Evolutionary conservation across 2,888 invertebrate genomes (phyloP), one percentile per base, ranked within the genome.

Genomic region (Sesia bembeciformis): DNA sequence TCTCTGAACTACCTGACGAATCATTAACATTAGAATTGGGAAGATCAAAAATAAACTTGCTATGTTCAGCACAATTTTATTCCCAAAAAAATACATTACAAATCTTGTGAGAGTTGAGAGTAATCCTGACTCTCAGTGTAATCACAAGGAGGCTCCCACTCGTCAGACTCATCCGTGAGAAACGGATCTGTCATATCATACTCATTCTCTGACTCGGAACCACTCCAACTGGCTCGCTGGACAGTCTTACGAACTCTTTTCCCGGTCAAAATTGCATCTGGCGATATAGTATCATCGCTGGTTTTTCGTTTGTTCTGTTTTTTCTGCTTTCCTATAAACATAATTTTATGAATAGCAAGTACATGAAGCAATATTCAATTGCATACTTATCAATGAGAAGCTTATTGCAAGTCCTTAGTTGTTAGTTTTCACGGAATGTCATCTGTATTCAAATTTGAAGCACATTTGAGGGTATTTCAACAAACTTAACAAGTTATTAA

Each of bases 91-190:
- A 4, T 54, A 5, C 38, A 50, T 51, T 42, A 51, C 4, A 51
- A 56, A 43, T 53, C 46, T 53, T 46, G 49, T 5, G 50, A 49
- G 56, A 59, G 23, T 23, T 23, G 23, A 23, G 23, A 72, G 38
- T n/a, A 56, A 58, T 66, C 73, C 60, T 68, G 77, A 58, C 63
- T 79, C 55, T 64, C 66, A n/a, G 66, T 69, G 42, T 65, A 61
- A 53, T 69, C 72, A 54, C 67, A 70, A 1, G 67, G 59, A 0
- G 91, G 91, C 39, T 75, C 64, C 84, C 90, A 91, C 49, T 91
- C 91, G 54, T 90, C 90, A 0, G 86, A 86, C 2, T 77, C 85
- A 52, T 90, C 91, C 3, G 90, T 86, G 5, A 70, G 63, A 58
- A 79, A 91, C 0, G 90, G 90, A 61, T 91, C 91, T 4, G 72